Evolutionary conservation across 2,888 invertebrate species (phyloP).

Genomic region (Ferrisia virgata): DNA sequence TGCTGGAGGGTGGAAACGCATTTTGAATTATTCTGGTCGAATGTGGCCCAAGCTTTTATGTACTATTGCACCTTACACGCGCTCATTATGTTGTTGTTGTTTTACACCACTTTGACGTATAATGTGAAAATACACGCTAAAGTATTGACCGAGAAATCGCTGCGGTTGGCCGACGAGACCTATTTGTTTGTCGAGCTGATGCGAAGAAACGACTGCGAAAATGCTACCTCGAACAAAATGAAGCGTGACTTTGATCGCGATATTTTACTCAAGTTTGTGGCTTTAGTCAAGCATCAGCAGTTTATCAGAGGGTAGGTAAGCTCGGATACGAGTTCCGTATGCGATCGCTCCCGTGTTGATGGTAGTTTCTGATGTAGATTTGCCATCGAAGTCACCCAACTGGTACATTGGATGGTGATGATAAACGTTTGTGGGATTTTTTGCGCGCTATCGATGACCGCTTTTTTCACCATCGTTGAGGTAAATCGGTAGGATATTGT

Average conservation of each 20-base stretch:
- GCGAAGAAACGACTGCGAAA: neutral
- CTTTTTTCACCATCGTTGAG: neutral
- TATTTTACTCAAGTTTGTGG: neutral
- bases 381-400: neutral
- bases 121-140: neutral
- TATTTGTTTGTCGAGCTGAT: neutral
- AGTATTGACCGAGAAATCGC: neutral
- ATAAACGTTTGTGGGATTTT: neutral
- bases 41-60: neutral
- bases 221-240: neutral
- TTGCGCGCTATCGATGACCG: neutral
- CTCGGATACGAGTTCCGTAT: neutral
- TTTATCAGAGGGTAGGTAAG: neutral
- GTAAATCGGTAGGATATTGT: neutral
- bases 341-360: too few relatives aligned
- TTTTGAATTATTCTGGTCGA: neutral
- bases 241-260: neutral
- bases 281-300: neutral
- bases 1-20: neutral
- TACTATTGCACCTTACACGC: neutral
- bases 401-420: neutral
- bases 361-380: neutral
- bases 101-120: neutral
- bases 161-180: neutral
- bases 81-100: constrained; percentile 2